Evolutionary conservation across 92 coral and sea anemone species (phyloP), one percentile per base, ranked within the genome.

Genomic region (Phenganax marumi): DNA sequence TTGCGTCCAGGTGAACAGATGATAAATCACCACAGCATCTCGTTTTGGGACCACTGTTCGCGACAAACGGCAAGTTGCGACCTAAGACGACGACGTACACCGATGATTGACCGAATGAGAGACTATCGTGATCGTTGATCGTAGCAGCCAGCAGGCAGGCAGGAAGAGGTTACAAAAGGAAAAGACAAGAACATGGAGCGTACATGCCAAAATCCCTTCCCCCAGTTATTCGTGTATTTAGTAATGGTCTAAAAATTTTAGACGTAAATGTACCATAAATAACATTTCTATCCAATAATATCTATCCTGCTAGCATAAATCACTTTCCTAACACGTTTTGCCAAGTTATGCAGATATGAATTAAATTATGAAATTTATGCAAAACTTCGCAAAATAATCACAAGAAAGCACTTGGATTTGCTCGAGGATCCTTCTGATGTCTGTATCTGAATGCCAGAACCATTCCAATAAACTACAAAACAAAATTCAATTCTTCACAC

Each of bases 381-480:
- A 64, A 64, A 64, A 64, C 25, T 33, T 25, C 26, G 70, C 39
- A 64, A 19, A 19, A 64, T 33, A 1, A 64, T 89, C 85, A 93
- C 73, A 95, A 85, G 81, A 95, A 95, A 51, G 98, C 98, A 81
- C 98, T 93, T 58, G 98, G 98, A 58, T 95, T 95, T 6, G 98
- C 98, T 83, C 98, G 81, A 50, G 98, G 98, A 68, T 95, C 98
- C 78, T 93, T 93, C 54, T 92, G 81, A 86, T 95, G 98, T 66
- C 98, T 83, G 79, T 83, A 95, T 51, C 92, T 83, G 91, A 95
- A 92, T 33, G 97, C 98, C 82, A 92, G 77, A 69, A 92, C 93
- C 76, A 95, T 84, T 54, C 98, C 98, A 73, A 92, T 50, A 85
- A 95, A 92, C 98, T 93, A 78, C 56, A 84, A 68, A 52, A 39